Conservation (phyloP, 1,140 invertebrate genomes). For the Bombus cullumanus region DNA sequence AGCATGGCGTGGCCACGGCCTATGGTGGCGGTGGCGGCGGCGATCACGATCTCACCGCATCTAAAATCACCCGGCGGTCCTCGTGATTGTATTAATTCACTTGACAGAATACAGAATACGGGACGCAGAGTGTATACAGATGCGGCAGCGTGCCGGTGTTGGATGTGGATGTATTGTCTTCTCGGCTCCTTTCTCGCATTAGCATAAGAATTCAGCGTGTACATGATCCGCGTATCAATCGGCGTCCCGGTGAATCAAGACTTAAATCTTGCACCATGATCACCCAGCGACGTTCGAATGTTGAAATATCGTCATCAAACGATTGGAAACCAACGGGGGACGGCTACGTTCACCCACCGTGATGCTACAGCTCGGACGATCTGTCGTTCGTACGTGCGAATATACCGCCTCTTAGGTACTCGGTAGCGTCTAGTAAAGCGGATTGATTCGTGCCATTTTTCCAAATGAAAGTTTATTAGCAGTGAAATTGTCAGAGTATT, state of each 20-base stretch:
- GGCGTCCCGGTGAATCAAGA: conserved; percentile 75
- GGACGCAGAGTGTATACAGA: conserved; percentile 72
- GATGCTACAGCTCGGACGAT: neutral
- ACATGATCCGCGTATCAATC: conserved; percentile 76
- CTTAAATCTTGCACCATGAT: conserved; percentile 76
- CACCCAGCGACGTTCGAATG: conserved; percentile 63
- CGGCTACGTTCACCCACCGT: conserved; percentile 39
- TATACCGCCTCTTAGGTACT: neutral
- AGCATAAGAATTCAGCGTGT: conserved; percentile 80
- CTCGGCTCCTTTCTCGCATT: conserved; percentile 80
- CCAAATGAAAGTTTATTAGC: neutral
- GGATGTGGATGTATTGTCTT: conserved; percentile 80
- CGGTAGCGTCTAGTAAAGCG: neutral
- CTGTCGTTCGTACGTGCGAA: neutral
- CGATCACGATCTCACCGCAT: conserved; percentile 80
- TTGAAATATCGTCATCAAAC: conserved; percentile 72
- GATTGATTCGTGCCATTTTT: neutral
- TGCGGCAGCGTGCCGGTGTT: conserved; percentile 61
- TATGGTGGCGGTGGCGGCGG: neutral
- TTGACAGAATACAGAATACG: conserved; percentile 74
- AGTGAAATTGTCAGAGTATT: neutral
- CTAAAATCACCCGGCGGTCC: conserved; percentile 77
- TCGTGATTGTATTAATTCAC: conserved; percentile 76
- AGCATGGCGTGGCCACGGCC: conserved; percentile 13
- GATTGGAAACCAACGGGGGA: conserved; percentile 57